Conservation (phyloP, 2,797 vertebrate genomes). For the Anabacerthia variegaticeps region DNA sequence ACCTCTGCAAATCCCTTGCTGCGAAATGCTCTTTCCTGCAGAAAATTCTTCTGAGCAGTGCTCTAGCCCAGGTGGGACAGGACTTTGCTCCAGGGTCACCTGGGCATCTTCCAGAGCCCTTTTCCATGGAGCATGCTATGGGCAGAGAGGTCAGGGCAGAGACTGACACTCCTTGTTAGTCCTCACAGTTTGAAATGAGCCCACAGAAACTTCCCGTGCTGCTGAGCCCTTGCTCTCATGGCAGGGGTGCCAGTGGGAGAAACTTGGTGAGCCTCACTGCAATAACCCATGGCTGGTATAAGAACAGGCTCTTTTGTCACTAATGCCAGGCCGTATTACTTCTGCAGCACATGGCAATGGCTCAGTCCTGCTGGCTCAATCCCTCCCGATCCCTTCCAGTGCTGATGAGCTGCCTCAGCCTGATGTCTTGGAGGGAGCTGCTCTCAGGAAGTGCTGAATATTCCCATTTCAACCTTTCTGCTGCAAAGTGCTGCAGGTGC, state of each 20-base stretch:
- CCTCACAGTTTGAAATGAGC: neutral
- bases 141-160: neutral
- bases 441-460: neutral
- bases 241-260: neutral
- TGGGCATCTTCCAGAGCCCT: neutral
- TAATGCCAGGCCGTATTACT: neutral
- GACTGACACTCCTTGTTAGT: neutral
- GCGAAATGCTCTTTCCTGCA: neutral
- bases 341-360: neutral
- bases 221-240: neutral
- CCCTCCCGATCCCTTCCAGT: neutral
- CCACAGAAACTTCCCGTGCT: accelerated
- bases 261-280: neutral
- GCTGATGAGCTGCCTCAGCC: neutral
- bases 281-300: neutral
- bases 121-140: accelerated
- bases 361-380: neutral
- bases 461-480: neutral
- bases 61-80: neutral
- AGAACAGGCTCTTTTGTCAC: neutral
- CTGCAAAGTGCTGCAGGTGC: neutral
- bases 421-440: neutral
- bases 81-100: neutral
- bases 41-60: neutral
- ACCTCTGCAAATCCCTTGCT: neutral